Conservation (phyloP, 2,888 invertebrate species). For the Suillia variegata region DNA sequence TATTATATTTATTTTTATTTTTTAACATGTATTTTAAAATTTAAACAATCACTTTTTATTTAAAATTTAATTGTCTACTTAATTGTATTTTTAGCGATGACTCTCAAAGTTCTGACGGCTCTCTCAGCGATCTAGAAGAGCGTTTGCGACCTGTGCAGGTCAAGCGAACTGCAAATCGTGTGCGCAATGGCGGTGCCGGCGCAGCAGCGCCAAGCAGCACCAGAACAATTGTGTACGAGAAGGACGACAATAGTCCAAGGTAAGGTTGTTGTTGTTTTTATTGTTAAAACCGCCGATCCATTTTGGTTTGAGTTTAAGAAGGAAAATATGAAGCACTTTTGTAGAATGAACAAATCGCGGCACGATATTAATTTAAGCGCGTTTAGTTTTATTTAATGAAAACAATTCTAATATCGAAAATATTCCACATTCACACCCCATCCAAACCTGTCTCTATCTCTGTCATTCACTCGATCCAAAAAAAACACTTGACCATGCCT, state of each 20-base stretch:
- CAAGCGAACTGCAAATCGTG: constrained; percentile 48
- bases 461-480: too few species aligned
- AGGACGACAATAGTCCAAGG: constrained; percentile 60
- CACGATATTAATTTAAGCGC: too few species aligned
- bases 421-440: too few species aligned
- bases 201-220: constrained; percentile 43
- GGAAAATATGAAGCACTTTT: background rate
- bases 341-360: too few species aligned
- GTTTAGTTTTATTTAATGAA: too few species aligned
- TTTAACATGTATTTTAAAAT: too few species aligned
- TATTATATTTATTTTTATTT: background rate
- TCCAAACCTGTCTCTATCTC: too few species aligned
- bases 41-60: background rate
- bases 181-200: constrained; percentile 40
- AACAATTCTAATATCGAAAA: too few species aligned
- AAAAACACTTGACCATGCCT: too few species aligned
- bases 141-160: constrained; percentile 55
- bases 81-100: constrained; percentile 39
- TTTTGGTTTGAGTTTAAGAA: background rate
- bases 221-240: constrained; percentile 55
- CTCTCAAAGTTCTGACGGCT: constrained; percentile 51
- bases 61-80: background rate
- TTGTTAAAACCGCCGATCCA: constrained; percentile 1
- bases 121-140: constrained; percentile 58
- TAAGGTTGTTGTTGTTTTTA: too few species aligned